Evolutionary conservation across 2,797 vertebrate species (phyloP), one percentile per base, ranked within the genome.

Genomic region (Dallia pectoralis): DNA sequence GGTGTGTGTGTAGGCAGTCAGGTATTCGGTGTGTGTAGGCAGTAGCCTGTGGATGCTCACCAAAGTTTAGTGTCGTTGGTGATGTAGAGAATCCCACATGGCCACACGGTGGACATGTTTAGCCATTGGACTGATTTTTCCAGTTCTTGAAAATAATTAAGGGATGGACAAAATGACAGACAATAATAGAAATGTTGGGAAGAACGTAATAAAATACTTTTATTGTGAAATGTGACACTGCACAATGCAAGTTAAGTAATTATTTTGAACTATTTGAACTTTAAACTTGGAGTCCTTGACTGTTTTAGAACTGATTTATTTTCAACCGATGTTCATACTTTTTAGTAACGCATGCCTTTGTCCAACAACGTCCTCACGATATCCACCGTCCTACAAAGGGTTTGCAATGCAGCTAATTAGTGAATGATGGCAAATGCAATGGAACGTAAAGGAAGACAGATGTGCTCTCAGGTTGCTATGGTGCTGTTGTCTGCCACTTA

Each of bases 361-460:
- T 66, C 64, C 30, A 66, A 40, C 40, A 18, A n/a, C 18, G 40
- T 66, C 64, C 64, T 22, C 29, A 61, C 22, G 22, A 18, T 33
- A n/a, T n/a, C n/a, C n/a, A 64, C 27, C 16, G 32, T 12, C 30
- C 3, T 36, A 66, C 33, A 18, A 19, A 4, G 33, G 30, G 48
- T 32, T 29, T 71, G 71, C 80, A 74, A 74, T 76, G 71, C 69
- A 61, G 76, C 74, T 81, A 74, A 85, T 84, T 80, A 79, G 73
- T 78, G 51, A 79, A 76, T 67, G 71, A 70, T 62, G 61, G 78
- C 74, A 77, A 78, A 77, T 76, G 72, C 76, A 75, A 36, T 70
- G 71, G 72, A 79, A 86, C 71, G 70, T 77, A 78, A 84, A 83
- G 73, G 72, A 75, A 81, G 78, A 74, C 84, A 82, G 82, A 84